Conservation (phyloP, 2,888 invertebrate species). For the Drosophila robusta region DNA sequence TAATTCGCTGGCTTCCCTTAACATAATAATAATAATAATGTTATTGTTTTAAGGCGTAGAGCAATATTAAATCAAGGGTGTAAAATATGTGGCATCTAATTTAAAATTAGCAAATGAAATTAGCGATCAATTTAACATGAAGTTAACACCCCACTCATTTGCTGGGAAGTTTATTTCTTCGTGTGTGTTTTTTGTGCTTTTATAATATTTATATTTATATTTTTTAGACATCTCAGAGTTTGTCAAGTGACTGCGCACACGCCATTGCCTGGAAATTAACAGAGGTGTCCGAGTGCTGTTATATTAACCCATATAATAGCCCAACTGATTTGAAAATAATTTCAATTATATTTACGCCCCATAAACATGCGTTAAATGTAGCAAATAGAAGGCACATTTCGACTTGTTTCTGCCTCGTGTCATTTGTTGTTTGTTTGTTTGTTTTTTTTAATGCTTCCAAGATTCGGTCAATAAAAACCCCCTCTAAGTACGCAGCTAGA, state of each 20-base stretch:
- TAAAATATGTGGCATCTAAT: slow-evolving; percentile 44
- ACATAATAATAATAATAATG: background rate
- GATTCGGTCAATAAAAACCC: slow-evolving; percentile 15
- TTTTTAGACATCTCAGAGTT: slow-evolving; percentile 23
- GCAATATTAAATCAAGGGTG: slow-evolving; percentile 28
- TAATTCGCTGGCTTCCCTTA: background rate
- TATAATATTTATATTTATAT: background rate
- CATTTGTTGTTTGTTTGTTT: background rate
- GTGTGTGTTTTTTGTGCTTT: slow-evolving; percentile 10
- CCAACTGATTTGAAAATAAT: background rate
- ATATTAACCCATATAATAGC: slow-evolving; percentile 20
- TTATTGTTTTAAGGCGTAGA: slow-evolving; percentile 24
- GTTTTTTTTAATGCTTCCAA: too few species aligned
- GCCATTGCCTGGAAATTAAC: slow-evolving; percentile 46
- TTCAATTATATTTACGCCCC: background rate
- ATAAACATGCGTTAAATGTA: slow-evolving; percentile 1
- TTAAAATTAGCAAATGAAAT: slow-evolving; percentile 68
- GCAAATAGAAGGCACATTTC: slow-evolving; percentile 10
- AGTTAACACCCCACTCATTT: slow-evolving; percentile 61
- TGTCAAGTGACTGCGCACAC: slow-evolving; percentile 60
- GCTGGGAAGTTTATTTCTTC: slow-evolving; percentile 9
- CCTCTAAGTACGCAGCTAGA: background rate
- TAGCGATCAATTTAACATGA: slow-evolving; percentile 55
- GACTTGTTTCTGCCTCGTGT: too few species aligned
- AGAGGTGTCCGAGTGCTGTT: background rate